phyloP scores from a whole-genome alignment of 2,113 vertebrate genomes.

The Otolemur garnettii region DNA sequence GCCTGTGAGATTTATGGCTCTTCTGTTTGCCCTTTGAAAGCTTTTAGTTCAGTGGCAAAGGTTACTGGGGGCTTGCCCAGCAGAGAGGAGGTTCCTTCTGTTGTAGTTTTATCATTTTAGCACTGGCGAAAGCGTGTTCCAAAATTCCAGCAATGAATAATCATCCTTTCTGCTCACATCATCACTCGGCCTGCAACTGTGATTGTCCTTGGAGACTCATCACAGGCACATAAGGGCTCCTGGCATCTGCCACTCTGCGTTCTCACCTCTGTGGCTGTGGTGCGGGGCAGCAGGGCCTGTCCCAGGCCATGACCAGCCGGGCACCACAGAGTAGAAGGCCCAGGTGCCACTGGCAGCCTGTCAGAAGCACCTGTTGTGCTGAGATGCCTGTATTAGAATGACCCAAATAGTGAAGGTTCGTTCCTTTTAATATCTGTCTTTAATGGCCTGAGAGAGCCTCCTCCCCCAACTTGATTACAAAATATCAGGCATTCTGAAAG shows the following conservation, averaged over 20 bases:
- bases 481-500: neutral
- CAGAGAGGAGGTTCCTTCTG: constrained; percentile 50
- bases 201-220: constrained; percentile 87
- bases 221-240: constrained; percentile 80
- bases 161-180: constrained; percentile 87
- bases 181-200: constrained; percentile 89
- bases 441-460: neutral
- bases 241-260: constrained; percentile 86
- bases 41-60: constrained; percentile 90
- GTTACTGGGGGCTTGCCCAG: constrained; percentile 82
- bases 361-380: neutral
- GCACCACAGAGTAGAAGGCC: neutral
- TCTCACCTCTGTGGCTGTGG: constrained; percentile 85
- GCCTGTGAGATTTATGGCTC: constrained; percentile 87
- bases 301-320: neutral
- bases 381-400: neutral
- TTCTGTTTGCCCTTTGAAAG: constrained; percentile 86
- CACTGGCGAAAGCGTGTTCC: constrained; percentile 82
- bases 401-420: neutral
- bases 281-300: neutral
- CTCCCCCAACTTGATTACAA: neutral
- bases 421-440: constrained; percentile 10
- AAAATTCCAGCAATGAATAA: constrained; percentile 85
- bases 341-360: neutral
- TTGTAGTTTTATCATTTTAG: constrained; percentile 80